Evolutionary conservation across 2,888 invertebrate species (phyloP), one percentile per base, ranked within the genome.

Genomic region (Dilophus febrilis): DNA sequence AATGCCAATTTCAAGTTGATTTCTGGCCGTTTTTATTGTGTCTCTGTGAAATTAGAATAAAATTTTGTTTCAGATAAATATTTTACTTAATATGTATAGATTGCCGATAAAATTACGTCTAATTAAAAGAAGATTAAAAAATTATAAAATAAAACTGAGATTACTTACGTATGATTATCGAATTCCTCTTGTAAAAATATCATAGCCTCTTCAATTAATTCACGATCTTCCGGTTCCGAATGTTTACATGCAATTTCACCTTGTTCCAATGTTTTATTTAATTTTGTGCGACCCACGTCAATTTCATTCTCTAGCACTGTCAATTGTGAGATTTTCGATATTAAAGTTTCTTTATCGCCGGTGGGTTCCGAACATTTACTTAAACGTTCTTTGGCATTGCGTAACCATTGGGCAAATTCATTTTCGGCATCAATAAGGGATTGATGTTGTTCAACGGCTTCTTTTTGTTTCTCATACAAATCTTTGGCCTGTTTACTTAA

Each of bases 321-420:
- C 13, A 90, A 63, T 54, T 87, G 86, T 10, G 83, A 81, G 38
- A 86, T 76, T 62, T 90, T 90, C 50, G 81, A 81, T 26, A 83
- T 82, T 40, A 91, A 62, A 11, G 80, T 80, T 59, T 91, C 90
- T 50, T 86, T 87, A 51, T 91, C 90, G 3, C 90, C 90, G 0
- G 85, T 88, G 3, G 90, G 86, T 58, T 90, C 88, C 0, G 90
- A 85, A 55, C 91, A 91, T 57, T 91, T 90, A 45, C 85, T 81
- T 41, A 92, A 65, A 42, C 80, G 75, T 60, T 94, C 95, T 52
- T 86, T 85, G n/a, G 87, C 84, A 44, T 78, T 74, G 47, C 90
- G 72, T 42, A 94, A 72, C 95, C 94, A 95, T 53, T 85, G 81
- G 48, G 84, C 77, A 57, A 92, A 91, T 50, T 90, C 88, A 57